Conservation (phyloP, 2,797 vertebrate species). For the Enteromius radiatus region DNA sequence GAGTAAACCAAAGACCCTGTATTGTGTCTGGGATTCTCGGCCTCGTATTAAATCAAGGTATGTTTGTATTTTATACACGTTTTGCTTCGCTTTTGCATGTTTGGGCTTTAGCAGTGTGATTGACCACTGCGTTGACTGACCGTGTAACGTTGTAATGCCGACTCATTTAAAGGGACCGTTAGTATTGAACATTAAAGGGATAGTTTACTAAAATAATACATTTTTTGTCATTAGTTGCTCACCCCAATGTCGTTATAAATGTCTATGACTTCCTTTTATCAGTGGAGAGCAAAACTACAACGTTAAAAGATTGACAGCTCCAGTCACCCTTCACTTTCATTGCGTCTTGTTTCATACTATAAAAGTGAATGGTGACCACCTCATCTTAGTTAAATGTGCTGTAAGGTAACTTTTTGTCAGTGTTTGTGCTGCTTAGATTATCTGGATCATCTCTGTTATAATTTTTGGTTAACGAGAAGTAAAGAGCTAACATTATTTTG, state of each 20-base stretch:
- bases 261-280: neutral
- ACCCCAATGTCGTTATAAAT: neutral
- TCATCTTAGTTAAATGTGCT: neutral
- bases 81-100: neutral
- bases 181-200: slow-evolving; percentile 1
- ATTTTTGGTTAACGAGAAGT: neutral
- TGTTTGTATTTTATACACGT: neutral
- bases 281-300: neutral
- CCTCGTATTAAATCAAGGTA: slow-evolving; percentile 11
- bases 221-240: neutral
- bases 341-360: neutral
- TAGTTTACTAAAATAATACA: neutral
- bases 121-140: neutral
- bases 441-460: neutral
- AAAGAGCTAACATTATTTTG: neutral
- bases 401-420: neutral
- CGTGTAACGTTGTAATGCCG: neutral
- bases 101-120: neutral
- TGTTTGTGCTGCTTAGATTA: neutral
- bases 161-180: slow-evolving; percentile 13
- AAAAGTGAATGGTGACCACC: neutral
- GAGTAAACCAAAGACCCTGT: slow-evolving; percentile 8
- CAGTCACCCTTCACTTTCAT: neutral
- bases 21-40: slow-evolving; percentile 22
- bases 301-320: neutral